Conservation (phyloP, 2,888 invertebrate genomes). For the Lathronympha strigana region DNA sequence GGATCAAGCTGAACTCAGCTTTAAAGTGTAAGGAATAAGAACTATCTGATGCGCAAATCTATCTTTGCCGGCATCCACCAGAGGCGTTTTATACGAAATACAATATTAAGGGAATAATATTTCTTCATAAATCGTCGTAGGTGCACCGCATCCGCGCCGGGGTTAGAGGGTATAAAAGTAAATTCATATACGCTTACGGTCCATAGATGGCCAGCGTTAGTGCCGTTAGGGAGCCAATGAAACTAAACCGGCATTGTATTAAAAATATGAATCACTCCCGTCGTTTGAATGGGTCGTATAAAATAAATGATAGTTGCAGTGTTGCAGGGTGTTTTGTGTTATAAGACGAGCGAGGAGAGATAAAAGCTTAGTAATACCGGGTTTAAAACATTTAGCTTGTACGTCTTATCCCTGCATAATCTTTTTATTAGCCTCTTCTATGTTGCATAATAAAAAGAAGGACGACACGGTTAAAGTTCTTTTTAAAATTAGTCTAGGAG, state of each 20-base stretch:
- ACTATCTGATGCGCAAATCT: background rate
- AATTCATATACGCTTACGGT: slow-evolving; percentile 37
- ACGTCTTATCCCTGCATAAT: too few relatives aligned
- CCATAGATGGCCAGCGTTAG: slow-evolving; percentile 18
- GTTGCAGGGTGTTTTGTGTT: slow-evolving; percentile 21
- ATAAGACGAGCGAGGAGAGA: slow-evolving; percentile 8
- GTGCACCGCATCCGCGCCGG: slow-evolving; percentile 49
- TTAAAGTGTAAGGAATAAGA: background rate
- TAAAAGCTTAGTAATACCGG: background rate
- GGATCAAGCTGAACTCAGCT: slow-evolving; percentile 26
- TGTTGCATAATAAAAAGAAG: too few relatives aligned
- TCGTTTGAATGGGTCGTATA: slow-evolving; percentile 26
- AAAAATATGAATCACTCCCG: slow-evolving; percentile 34
- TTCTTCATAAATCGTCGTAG: slow-evolving; percentile 61
- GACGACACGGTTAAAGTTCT: too few relatives aligned
- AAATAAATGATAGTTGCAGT: slow-evolving; percentile 25
- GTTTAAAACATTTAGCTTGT: background rate
- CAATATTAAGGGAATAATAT: slow-evolving; percentile 63
- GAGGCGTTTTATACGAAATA: slow-evolving; percentile 52
- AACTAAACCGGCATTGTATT: slow-evolving; percentile 40
- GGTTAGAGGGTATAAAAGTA: slow-evolving; percentile 40
- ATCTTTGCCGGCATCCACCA: slow-evolving; percentile 34
- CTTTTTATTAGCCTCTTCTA: too few relatives aligned
- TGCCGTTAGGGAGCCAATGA: slow-evolving; percentile 33
- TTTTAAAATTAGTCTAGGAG: too few relatives aligned